Evolutionary conservation across 1,140 invertebrate species (phyloP).

Genomic region (Pantala flavescens): DNA sequence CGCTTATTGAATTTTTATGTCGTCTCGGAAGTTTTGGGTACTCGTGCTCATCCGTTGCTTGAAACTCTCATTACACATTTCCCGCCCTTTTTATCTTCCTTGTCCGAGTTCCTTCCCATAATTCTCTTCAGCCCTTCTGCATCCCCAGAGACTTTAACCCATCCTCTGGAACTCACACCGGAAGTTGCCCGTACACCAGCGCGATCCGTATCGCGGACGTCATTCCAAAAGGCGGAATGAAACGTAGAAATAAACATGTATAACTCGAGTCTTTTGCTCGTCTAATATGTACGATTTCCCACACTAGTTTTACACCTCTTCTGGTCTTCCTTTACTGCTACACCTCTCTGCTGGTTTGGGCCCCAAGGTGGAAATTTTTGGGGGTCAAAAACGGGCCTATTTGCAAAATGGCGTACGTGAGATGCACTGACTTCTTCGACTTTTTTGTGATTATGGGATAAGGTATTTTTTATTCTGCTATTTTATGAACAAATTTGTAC

Average conservation of each 20-base stretch:
- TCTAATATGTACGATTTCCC: neutral
- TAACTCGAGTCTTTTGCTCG: neutral
- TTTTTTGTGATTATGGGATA: neutral
- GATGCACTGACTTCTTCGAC: neutral
- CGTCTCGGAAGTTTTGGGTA: neutral
- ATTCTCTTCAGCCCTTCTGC: neutral
- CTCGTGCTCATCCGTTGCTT: neutral
- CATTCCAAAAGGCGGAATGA: neutral
- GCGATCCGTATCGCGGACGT: neutral
- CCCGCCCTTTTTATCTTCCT: neutral
- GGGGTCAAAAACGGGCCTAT: neutral
- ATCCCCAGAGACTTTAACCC: neutral
- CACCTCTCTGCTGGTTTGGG: too few relatives aligned
- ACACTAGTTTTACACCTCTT: neutral
- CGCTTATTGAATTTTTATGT: constrained; percentile 3
- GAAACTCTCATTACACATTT: constrained; percentile 7
- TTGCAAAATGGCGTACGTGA: neutral
- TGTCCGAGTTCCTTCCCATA: neutral
- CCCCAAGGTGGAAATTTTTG: neutral
- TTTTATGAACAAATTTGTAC: too few relatives aligned
- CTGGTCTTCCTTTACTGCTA: neutral
- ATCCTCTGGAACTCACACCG: neutral
- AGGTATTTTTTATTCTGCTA: too few relatives aligned
- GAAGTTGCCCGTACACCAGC: neutral
- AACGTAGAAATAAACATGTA: neutral